Evolutionary conservation across 1,140 invertebrate genomes (phyloP).

Genomic region (Lepidurus couesii): DNA sequence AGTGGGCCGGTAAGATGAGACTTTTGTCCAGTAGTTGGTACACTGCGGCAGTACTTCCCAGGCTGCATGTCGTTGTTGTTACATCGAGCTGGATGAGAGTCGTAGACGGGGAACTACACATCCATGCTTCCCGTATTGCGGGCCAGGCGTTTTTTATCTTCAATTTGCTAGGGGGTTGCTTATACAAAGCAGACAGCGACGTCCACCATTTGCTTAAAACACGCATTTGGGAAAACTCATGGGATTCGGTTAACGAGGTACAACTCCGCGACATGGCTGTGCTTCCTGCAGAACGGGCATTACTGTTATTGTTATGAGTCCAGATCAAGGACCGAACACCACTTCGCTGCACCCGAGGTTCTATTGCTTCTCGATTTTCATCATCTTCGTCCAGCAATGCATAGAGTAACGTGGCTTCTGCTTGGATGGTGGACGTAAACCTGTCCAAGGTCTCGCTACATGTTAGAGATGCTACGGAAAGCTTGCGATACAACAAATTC

Average conservation of each 20-base stretch:
- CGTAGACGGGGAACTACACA: neutral
- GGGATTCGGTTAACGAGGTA: constrained; percentile 23
- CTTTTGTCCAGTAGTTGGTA: constrained; percentile 29
- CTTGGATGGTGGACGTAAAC: constrained; percentile 32
- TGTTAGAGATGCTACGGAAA: neutral
- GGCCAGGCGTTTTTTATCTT: constrained; percentile 12
- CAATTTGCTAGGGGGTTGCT: neutral
- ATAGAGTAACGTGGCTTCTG: constrained; percentile 31
- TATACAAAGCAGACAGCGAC: neutral
- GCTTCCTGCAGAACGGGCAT: neutral
- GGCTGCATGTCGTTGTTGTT: neutral
- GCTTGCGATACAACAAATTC: constrained; percentile 50
- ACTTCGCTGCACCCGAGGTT: neutral
- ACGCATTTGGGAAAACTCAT: neutral
- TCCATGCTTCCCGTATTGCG: neutral
- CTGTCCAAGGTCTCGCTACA: constrained; percentile 24
- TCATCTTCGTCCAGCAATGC: constrained; percentile 31
- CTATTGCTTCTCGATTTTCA: neutral
- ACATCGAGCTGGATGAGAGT: neutral
- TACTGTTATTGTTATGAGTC: neutral
- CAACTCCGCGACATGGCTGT: constrained; percentile 23
- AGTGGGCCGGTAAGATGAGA: neutral
- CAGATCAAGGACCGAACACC: neutral
- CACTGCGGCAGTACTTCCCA: constrained; percentile 21
- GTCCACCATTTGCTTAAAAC: constrained; percentile 13